A percentile compares a stretch with the other conserved stretches of the same genome.
Conservation (phyloP, 2,888 invertebrate genomes). For the Standfussiana lucernea region DNA sequence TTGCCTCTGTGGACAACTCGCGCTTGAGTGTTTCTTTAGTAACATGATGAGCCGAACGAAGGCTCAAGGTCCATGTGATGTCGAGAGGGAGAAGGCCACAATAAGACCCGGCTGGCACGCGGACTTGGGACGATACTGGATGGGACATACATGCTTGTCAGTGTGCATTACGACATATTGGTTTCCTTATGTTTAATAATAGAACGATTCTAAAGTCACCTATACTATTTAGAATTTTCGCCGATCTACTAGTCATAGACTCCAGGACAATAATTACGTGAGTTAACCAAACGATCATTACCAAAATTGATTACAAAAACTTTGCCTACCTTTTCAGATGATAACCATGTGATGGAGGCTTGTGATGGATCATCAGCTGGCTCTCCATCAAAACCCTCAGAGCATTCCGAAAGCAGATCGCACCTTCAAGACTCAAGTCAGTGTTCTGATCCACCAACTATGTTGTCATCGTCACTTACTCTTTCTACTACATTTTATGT, state of each 20-base stretch:
- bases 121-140: neutral
- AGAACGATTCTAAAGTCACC: neutral
- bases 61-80: neutral
- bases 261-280: neutral
- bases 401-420: neutral
- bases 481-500: neutral
- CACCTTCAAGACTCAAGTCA: neutral
- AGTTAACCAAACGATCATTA: no score
- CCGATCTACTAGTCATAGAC: neutral
- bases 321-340: slow-evolving; percentile 25
- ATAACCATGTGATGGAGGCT: neutral
- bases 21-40: neutral
- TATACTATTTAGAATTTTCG: neutral
- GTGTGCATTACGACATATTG: no score
- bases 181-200: no score
- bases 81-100: neutral
- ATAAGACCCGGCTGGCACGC: neutral
- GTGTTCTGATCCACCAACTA: slow-evolving; percentile 10
- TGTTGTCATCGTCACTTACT: neutral
- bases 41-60: neutral
- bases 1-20: neutral
- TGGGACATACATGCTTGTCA: neutral
- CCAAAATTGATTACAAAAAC: slow-evolving; percentile 15
- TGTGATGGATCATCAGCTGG: neutral
- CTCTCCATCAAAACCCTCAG: neutral